phyloP scores from a whole-genome alignment of 2,888 invertebrate genomes.

The Heliconius ismenius region DNA sequence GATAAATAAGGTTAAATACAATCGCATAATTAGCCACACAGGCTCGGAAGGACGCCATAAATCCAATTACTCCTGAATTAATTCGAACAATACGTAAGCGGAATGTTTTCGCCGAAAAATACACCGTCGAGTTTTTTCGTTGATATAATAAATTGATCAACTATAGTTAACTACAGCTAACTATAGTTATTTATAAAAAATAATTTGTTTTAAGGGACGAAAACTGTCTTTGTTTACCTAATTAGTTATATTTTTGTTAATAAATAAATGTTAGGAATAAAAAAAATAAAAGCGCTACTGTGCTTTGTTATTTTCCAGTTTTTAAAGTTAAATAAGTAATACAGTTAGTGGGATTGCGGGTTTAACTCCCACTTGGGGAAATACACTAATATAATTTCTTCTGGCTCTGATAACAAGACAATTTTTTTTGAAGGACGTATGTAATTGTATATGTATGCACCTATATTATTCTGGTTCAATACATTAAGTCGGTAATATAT shows the following conservation, averaged over 20 bases:
- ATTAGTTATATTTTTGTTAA: background rate
- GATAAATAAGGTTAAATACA: slow-evolving; percentile 58
- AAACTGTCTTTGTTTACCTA: background rate
- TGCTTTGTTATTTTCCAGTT: background rate
- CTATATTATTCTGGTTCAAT: background rate
- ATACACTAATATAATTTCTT: too few species aligned
- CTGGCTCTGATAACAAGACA: too few species aligned
- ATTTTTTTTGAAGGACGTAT: background rate
- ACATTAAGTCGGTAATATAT: background rate
- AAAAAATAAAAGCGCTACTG: background rate
- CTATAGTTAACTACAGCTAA: too few species aligned
- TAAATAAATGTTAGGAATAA: background rate
- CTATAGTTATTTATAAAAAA: slow-evolving; percentile 4
- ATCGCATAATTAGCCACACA: slow-evolving; percentile 69
- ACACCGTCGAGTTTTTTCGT: slow-evolving; percentile 20
- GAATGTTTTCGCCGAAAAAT: slow-evolving; percentile 48
- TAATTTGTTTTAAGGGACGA: background rate
- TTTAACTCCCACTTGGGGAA: too few species aligned
- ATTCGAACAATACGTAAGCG: slow-evolving; percentile 61
- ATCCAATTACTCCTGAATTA: slow-evolving; percentile 75
- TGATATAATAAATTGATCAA: background rate
- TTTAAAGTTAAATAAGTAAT: too few species aligned
- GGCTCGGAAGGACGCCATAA: slow-evolving; percentile 66
- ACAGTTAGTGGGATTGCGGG: too few species aligned
- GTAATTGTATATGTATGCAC: background rate